Percentiles rank a stretch among this genome's conserved stretches.
These are phyloP conservation scores for Adelphocoris suturalis DNA, from an alignment of 2,888 invertebrate genomes.

Conservation along the genomic window DNA sequence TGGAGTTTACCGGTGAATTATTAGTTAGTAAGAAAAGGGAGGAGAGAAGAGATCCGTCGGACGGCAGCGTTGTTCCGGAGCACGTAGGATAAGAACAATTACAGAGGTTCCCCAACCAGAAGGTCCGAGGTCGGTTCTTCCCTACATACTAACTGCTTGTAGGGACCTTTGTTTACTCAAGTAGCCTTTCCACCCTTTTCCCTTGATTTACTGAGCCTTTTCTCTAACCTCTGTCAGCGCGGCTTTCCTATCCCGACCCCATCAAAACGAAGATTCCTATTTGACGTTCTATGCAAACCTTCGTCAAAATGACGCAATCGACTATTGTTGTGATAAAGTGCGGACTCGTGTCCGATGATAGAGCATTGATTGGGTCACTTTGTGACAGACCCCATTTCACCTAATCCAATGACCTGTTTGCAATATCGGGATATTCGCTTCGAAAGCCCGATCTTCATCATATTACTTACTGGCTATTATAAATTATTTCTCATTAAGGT, in stretches of 20 bases:
- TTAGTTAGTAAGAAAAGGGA: constrained; percentile 64
- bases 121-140: constrained; percentile 46
- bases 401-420: too few relatives aligned
- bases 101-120: constrained; percentile 60
- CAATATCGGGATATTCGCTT: too few relatives aligned
- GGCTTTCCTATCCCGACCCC: not conserved
- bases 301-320: too few relatives aligned
- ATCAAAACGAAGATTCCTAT: not conserved
- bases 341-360: too few relatives aligned
- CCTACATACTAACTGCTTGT: constrained; percentile 50
- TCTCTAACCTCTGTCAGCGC: constrained; percentile 25
- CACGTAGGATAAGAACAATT: constrained; percentile 68
- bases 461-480: too few relatives aligned
- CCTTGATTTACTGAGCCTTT: not conserved
- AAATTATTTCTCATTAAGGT: too few relatives aligned
- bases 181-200: constrained; percentile 45
- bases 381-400: too few relatives aligned
- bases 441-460: too few relatives aligned
- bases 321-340: too few relatives aligned
- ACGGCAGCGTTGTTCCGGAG: constrained; percentile 11
- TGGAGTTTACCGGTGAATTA: constrained; percentile 64
- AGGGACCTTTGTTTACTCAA: constrained; percentile 68
- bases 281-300: not conserved
- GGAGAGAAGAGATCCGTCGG: constrained; percentile 25
- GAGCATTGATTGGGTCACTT: too few relatives aligned